Evolutionary conservation across 2,888 invertebrate genomes (phyloP).

Genomic region (Argynnis bischoffii): DNA sequence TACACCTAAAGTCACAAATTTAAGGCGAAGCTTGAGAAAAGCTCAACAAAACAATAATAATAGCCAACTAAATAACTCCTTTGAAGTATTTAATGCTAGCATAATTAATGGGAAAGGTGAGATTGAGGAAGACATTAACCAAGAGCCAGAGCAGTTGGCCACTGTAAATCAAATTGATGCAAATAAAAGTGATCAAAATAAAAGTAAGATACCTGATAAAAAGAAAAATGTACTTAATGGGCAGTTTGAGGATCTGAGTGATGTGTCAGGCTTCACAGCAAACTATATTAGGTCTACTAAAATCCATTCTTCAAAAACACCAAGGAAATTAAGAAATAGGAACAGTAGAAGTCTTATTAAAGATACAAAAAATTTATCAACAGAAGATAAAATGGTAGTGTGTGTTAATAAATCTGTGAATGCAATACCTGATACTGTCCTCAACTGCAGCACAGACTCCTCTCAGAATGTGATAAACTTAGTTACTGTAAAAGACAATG

Average conservation of each 20-base stretch:
- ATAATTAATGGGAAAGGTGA: slow-evolving; percentile 47
- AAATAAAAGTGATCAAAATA: slow-evolving; percentile 38
- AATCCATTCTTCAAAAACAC: slow-evolving; percentile 60
- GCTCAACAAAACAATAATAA: slow-evolving; percentile 55
- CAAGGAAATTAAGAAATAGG: slow-evolving; percentile 61
- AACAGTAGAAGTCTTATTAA: slow-evolving; percentile 57
- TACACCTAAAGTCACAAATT: slow-evolving; percentile 59
- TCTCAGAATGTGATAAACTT: slow-evolving; percentile 68
- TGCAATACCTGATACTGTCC: slow-evolving; percentile 48
- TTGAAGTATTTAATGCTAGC: slow-evolving; percentile 53
- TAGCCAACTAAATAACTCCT: slow-evolving; percentile 58
- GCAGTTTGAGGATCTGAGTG: slow-evolving; percentile 72
- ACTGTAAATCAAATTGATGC: slow-evolving; percentile 30
- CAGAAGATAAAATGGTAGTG: slow-evolving; percentile 54
- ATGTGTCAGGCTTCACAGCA: slow-evolving; percentile 76
- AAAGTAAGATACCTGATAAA: slow-evolving; percentile 38
- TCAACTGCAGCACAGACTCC: slow-evolving; percentile 68
- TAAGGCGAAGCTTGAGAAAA: slow-evolving; percentile 67
- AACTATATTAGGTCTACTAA: slow-evolving; percentile 78
- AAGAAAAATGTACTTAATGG: slow-evolving; percentile 54
- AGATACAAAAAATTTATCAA: slow-evolving; percentile 50
- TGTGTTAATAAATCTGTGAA: slow-evolving; percentile 65
- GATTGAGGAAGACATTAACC: slow-evolving; percentile 6
- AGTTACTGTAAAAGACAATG: slow-evolving; percentile 55
- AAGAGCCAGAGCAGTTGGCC: slow-evolving; percentile 46